Percentiles rank a stretch among this genome's conserved stretches.
Evolutionary conservation across 2,113 vertebrate species (phyloP).

Genomic region (Bagarius yarrelli): DNA sequence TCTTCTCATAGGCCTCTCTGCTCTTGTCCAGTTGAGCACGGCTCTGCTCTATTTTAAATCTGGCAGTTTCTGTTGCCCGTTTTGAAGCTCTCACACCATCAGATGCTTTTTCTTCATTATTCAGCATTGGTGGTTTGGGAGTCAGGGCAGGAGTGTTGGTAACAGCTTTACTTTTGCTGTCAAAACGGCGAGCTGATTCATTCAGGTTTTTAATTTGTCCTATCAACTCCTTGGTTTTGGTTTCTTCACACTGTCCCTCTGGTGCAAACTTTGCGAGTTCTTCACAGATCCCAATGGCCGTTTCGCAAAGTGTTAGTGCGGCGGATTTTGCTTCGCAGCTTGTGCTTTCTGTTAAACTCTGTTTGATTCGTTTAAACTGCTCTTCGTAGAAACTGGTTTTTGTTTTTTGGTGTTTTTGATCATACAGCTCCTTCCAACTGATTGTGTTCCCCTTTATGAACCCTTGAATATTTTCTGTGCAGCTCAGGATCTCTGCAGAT

Average conservation of each 20-base stretch:
- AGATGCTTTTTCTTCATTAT: constrained; percentile 13
- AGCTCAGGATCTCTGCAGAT: constrained; percentile 25
- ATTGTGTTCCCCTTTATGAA: constrained; percentile 8
- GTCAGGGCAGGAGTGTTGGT: constrained; percentile 34
- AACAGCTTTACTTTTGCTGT: constrained; percentile 33
- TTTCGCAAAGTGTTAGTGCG: constrained; percentile 20
- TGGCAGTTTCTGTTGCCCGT: constrained; percentile 18
- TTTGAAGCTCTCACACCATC: background rate
- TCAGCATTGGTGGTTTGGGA: constrained; percentile 41
- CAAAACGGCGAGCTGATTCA: constrained; percentile 29
- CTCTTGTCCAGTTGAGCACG: constrained; percentile 42
- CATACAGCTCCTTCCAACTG: constrained; percentile 18
- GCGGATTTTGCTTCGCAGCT: background rate
- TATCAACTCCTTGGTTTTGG: background rate
- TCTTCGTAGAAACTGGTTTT: fast-evolving
- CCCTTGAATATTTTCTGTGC: background rate
- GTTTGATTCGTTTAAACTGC: background rate
- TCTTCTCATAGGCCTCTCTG: constrained; percentile 44
- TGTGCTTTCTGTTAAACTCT: constrained; percentile 6
- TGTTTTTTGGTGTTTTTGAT: constrained; percentile 14
- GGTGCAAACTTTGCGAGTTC: constrained; percentile 28
- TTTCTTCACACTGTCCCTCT: background rate
- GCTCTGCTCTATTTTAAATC: constrained; percentile 53
- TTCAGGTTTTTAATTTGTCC: background rate
- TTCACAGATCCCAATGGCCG: constrained; percentile 32